Evolutionary conservation across 2,113 vertebrate species (phyloP), one percentile per base, ranked within the genome.

Genomic region (Echinops telfairi): DNA sequence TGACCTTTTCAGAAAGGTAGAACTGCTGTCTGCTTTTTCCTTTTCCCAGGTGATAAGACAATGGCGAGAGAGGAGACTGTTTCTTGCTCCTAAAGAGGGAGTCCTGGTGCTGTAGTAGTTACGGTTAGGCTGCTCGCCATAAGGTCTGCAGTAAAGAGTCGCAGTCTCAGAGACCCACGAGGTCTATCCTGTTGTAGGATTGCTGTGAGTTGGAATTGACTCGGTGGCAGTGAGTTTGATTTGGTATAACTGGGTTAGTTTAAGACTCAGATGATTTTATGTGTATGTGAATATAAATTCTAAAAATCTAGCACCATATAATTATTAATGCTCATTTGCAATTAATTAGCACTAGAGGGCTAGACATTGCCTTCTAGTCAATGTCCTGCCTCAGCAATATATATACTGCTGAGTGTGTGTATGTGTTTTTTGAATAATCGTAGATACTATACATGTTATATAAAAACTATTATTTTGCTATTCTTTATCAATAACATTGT

Each of bases 351-450:
- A 78, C 93, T 53, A 53, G 75, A 43, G 8, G 20, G 3, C 66
- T 62, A 92, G 43, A 64, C 3, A 43, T 93, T 71, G 75, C 22
- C 29, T 68, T 90, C 92, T 76, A 84, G 60, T 64, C 29, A 29
- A 1, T 90, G n/a, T 36, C 53, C 78, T 92, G 12, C 62, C 76
- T 83, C 29, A 88, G 29, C 36, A 86, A 1, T 76, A 3, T 85
- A n/a, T 75, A 77, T 12, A 31, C 29, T 89, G 19, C 22, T 68
- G 68, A 83, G 19, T 75, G 11, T 90, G 68, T 70, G 4, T 29
- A 38, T n/a, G 40, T 90, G 11, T 79, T 76, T 23, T 83, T 27
- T 78, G 62, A 87, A 68, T 60, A 88, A 57, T 53, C 1, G 16
- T 91, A 58, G 75, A 16, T 70, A 43, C 27, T 79, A 15, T 27